Conservation (phyloP, 1,140 invertebrate genomes). For the Drosophila subpulchrella region DNA sequence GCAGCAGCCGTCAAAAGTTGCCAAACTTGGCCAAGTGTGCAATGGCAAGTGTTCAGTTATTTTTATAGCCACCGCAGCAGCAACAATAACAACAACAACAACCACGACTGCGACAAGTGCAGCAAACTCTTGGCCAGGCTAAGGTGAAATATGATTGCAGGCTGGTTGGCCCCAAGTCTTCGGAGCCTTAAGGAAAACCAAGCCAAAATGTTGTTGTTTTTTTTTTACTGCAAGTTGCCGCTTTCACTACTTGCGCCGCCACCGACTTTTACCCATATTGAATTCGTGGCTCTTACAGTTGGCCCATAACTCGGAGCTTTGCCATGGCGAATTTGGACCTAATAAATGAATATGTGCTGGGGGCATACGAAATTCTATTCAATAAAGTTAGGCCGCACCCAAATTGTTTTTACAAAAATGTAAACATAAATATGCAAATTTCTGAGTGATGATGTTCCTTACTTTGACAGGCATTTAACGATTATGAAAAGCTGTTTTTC, state of each 20-base stretch:
- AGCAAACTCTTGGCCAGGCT: slow-evolving; percentile 43
- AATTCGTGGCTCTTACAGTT: slow-evolving; percentile 17
- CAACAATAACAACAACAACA: slow-evolving; percentile 26
- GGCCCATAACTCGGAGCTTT: slow-evolving; percentile 27
- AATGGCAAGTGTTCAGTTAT: slow-evolving; percentile 78
- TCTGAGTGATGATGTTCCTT: slow-evolving; percentile 6
- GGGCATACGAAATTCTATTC: slow-evolving; percentile 20
- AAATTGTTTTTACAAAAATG: slow-evolving; percentile 11
- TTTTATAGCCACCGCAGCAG: slow-evolving; percentile 63
- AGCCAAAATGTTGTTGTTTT: slow-evolving; percentile 16
- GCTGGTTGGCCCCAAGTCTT: slow-evolving; percentile 35
- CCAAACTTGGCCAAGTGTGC: slow-evolving; percentile 81
- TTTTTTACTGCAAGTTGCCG: neutral
- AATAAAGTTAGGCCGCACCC: slow-evolving; percentile 19
- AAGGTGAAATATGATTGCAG: slow-evolving; percentile 78
- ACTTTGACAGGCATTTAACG: slow-evolving; percentile 3
- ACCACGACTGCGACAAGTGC: slow-evolving; percentile 64
- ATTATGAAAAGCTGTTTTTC: slow-evolving; percentile 1
- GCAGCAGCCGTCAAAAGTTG: slow-evolving; percentile 73
- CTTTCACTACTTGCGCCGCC: slow-evolving; percentile 43
- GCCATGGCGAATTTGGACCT: slow-evolving; percentile 22
- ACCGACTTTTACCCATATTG: slow-evolving; percentile 28
- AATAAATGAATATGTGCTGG: slow-evolving; percentile 20
- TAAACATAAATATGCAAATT: slow-evolving; percentile 37
- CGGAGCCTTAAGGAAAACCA: slow-evolving; percentile 44